Base-by-base conservation (phyloP, 1,140 invertebrate species). In the Mycetomoellerius zeteki region DNA sequence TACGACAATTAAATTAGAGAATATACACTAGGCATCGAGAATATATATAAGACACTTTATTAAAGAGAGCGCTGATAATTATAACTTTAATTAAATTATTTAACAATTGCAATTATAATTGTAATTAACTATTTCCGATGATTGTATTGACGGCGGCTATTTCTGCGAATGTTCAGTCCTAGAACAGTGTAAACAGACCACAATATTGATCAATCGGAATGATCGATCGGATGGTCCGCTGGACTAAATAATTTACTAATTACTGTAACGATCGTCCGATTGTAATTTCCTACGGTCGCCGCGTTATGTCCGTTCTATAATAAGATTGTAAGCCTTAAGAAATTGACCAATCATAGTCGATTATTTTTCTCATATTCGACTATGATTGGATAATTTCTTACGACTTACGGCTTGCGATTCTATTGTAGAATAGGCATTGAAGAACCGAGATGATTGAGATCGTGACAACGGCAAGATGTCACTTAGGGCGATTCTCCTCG, bases 231-330 rank as follows among this genome's bases (percentile, higher is more conserved):
- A 33, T 21, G 24, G 73, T 85, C 33, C 52, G 69, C 33, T 3
- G 21, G 27, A 30, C 52, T 60, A 72, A 89, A 89, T 52, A 54
- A 71, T 85, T 78, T 58, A n/a, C 58, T 75, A 87, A 90, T 89
- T 84, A 78, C 12, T 58, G 43, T 81, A 85, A 85, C 69, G 47
- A 54, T 19, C 4, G 65, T 7, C 50, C 33, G 54, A 87, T 84
- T 85, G 73, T 62, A 84, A 87, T 89, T 89, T 85, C 54, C 71
- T 7, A 37, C 7, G 19, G 12, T 1, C 4, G 6, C 7, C 10
- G 10, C 8, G 10, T 43, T 43, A 10, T 43, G 37, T 10, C 8
- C 10, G 10, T 43, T 43, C 37, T 43, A 10, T 7, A 37, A 37
- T 37, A 37, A 37, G 6, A 37, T 37, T 3, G 33, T 37, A 43